Conservation (phyloP, 64 coral and sea anemone species). For the Orbicella faveolata region DNA sequence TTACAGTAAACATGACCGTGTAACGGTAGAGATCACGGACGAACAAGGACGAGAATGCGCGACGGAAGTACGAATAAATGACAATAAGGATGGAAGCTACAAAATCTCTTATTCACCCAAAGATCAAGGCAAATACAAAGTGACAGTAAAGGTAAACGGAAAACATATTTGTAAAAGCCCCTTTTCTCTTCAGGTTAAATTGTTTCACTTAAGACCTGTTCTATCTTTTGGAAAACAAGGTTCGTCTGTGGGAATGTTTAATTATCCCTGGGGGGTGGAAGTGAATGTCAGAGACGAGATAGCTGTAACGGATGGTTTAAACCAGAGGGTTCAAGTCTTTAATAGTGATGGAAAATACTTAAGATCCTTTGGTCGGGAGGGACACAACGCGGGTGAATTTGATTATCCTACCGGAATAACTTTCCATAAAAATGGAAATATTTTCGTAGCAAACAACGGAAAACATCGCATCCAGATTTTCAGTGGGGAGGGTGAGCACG, state of each 20-base stretch:
- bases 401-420: background rate
- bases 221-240: background rate
- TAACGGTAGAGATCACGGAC: constrained; percentile 24
- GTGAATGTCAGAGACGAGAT: background rate
- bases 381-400: background rate
- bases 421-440: constrained; percentile 2
- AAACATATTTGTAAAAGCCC: constrained; percentile 24
- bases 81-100: constrained; percentile 66
- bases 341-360: constrained; percentile 8
- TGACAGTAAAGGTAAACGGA: constrained; percentile 22
- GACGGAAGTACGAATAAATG: constrained; percentile 16
- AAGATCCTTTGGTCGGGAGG: background rate
- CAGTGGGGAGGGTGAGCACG: background rate
- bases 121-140: background rate
- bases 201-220: background rate
- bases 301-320: background rate
- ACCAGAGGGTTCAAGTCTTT: constrained; percentile 11
- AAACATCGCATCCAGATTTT: background rate
- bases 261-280: background rate
- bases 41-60: constrained; percentile 18
- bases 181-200: background rate
- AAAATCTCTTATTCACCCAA: constrained; percentile 21
- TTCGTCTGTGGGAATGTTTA: background rate
- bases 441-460: background rate
- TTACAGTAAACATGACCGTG: constrained; percentile 46